Percentiles rank a stretch among this genome's conserved stretches.
These are phyloP conservation scores for Nothocercus nigrocapillus DNA, from an alignment of 2,113 vertebrate genomes.

Conservation along the genomic window DNA sequence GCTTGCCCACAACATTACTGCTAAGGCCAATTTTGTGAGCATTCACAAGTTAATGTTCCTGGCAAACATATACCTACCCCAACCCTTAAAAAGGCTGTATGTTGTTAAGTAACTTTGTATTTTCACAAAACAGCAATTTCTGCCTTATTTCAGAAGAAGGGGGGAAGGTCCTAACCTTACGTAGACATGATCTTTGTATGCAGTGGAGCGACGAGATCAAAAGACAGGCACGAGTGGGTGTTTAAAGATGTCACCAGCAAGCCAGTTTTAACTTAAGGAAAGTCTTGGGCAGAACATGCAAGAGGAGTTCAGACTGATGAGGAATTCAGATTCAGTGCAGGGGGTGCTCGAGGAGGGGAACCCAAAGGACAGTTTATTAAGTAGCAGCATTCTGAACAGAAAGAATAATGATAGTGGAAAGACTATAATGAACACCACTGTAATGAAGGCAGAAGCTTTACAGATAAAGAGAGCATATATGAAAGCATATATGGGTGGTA, in stretches of 20 bases:
- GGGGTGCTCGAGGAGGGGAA: too few relatives aligned
- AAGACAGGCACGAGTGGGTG: not conserved
- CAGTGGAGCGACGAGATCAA: not conserved
- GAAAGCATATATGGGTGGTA: not conserved
- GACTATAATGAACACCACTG: not conserved
- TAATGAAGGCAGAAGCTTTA: not conserved
- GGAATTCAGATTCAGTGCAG: not conserved
- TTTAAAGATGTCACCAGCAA: not conserved
- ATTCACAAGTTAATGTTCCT: not conserved
- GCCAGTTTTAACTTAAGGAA: not conserved
- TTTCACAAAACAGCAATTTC: not conserved
- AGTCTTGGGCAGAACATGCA: not conserved
- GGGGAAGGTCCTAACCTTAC: not conserved
- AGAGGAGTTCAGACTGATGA: not conserved
- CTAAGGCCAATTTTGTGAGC: not conserved
- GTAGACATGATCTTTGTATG: not conserved
- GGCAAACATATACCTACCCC: rapidly evolving
- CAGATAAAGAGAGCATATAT: not conserved
- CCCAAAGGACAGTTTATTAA: not conserved
- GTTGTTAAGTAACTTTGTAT: not conserved
- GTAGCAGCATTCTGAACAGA: not conserved
- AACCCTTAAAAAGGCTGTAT: not conserved
- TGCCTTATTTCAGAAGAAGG: not conserved
- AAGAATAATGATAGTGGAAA: not conserved
- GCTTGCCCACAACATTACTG: not conserved